Evolutionary conservation across 2,888 invertebrate species (phyloP).

Genomic region (Hypselothyrea guttata): DNA sequence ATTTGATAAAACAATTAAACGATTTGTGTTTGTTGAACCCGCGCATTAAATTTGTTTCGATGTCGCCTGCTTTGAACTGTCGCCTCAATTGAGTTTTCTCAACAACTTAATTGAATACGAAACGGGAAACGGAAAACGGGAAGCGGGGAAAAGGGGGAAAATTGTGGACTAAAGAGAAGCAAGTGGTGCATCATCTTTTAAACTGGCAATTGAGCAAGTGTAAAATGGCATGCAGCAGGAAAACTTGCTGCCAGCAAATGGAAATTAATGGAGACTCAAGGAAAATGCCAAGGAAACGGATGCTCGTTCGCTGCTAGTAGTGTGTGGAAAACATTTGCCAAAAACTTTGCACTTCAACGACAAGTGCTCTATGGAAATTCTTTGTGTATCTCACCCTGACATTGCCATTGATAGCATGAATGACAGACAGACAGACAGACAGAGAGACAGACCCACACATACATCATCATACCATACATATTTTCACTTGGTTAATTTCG

Average conservation of each 20-base stretch:
- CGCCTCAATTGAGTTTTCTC: slow-evolving; percentile 32
- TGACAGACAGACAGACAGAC: background rate
- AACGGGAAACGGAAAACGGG: no score
- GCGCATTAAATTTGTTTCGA: slow-evolving; percentile 17
- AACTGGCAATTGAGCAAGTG: slow-evolving; percentile 5
- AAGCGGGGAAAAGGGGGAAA: slow-evolving; percentile 24
- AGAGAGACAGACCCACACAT: no score
- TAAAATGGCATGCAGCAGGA: background rate
- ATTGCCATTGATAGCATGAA: slow-evolving; percentile 18
- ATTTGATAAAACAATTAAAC: slow-evolving; percentile 50
- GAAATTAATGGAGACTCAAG: slow-evolving; percentile 10
- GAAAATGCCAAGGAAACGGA: slow-evolving; percentile 2
- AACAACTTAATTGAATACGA: slow-evolving; percentile 36
- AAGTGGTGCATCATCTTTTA: background rate
- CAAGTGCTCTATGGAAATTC: slow-evolving; percentile 13
- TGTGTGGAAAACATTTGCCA: slow-evolving; percentile 15
- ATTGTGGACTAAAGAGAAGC: background rate
- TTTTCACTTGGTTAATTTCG: slow-evolving; percentile 10
- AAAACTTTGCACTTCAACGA: slow-evolving; percentile 33
- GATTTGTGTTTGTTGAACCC: slow-evolving; percentile 40
- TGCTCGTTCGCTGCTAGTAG: no score
- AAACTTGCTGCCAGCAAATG: slow-evolving; percentile 10
- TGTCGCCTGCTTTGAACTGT: slow-evolving; percentile 21
- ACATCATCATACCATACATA: slow-evolving; percentile 19
- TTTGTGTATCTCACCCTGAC: slow-evolving; percentile 12